These are phyloP conservation scores for Megalonaias nervosa DNA, from an alignment of 1,140 invertebrate species.

Conservation along the genomic window DNA sequence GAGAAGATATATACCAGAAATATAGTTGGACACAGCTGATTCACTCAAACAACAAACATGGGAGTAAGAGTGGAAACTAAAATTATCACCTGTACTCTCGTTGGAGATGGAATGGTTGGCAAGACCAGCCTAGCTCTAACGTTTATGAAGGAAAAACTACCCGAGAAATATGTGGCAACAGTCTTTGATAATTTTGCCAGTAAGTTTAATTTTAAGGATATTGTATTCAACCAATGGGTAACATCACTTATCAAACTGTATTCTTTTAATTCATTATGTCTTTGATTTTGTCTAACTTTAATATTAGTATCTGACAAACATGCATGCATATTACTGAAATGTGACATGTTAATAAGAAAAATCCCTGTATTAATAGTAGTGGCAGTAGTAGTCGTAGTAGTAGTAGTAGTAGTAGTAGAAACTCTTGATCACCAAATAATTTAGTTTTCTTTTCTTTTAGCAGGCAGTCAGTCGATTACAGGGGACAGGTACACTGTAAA, in stretches of 20 bases:
- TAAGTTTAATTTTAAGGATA: not conserved
- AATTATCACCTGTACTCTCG: slow-evolving; percentile 15
- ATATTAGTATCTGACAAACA: too few relatives aligned
- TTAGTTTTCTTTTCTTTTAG: slow-evolving; percentile 3
- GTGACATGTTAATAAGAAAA: too few relatives aligned
- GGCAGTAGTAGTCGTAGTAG: not conserved
- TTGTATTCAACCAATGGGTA: too few relatives aligned
- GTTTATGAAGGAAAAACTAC: slow-evolving; percentile 3
- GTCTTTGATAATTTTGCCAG: slow-evolving; percentile 36
- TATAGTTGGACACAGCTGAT: too few relatives aligned
- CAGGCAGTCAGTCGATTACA: slow-evolving; percentile 11
- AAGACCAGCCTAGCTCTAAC: slow-evolving; percentile 19
- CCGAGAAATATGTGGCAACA: slow-evolving; percentile 19
- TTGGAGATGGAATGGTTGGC: slow-evolving; percentile 28
- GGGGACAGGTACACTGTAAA: slow-evolving; percentile 20
- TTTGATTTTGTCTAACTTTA: too few relatives aligned
- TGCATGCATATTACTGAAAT: too few relatives aligned
- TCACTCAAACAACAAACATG: slow-evolving; percentile 1
- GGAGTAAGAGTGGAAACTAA: not conserved
- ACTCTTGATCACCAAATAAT: not conserved
- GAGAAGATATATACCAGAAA: too few relatives aligned
- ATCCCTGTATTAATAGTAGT: too few relatives aligned
- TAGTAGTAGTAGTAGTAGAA: not conserved
- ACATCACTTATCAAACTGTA: too few relatives aligned
- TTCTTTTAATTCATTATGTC: too few relatives aligned